Base-by-base conservation (phyloP, 2,888 invertebrate genomes). In the Ligdia adustata region DNA sequence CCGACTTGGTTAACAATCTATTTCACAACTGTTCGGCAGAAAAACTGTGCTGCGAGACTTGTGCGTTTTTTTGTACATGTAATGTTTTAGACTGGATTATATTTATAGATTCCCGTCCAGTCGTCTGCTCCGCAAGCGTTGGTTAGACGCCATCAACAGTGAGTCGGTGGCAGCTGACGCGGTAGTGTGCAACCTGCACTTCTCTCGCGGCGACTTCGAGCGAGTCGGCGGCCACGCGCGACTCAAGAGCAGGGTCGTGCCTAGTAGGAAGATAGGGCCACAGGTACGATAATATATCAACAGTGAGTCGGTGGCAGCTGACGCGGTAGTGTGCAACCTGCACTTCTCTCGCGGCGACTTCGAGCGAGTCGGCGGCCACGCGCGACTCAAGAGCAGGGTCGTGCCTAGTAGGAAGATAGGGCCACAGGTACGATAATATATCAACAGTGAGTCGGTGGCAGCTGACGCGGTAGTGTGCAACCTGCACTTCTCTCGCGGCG, bases 151-250 rank as follows among this genome's bases (percentile, higher is more conserved):
- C 0, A 65, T 85, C 14, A 64, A 62, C 1, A 53, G 66, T 0
- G 34, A 44, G 0, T 43, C 40, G 3, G 71, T 70, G 37, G 29
- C 69, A 7, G 57, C 68, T 0, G 66, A 72, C 44, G 62, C 80
- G 0, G 47, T 65, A 38, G 64, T 88, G 1, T 89, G 88, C 66
- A 73, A 71, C 33, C 54, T 58, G 0, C 88, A 89, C 63, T 89
- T 89, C 60, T 29, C 37, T 0, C 11, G 33, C 0, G 51, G 59
- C 0, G 82, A 87, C 53, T 84, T 80, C 15, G 75, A 74, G 45
- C 44, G 42, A 0, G 63, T 81, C 0, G 40, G 83, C 0, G 87
- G 87, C 0, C 72, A 75, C 46, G 64, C 66, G 71, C 16, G 14
- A 15, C 11, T 37, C 26, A 4, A n/a, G 6, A n/a, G 7, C 0